These are phyloP conservation scores for Unio delphinus DNA, from an alignment of 2,888 invertebrate genomes.

Conservation along the genomic window DNA sequence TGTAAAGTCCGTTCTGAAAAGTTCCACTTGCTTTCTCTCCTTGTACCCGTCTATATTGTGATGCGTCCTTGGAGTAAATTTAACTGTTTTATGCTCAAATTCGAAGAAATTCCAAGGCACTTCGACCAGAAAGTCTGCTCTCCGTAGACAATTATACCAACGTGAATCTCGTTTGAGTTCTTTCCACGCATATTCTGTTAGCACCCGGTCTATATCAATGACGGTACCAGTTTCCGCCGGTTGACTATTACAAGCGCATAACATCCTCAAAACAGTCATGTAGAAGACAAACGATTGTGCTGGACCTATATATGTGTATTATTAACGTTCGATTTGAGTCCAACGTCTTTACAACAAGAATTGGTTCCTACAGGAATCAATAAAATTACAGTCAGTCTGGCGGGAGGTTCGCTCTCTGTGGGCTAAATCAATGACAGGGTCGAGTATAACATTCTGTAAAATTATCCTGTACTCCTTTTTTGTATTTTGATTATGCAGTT, in stretches of 20 bases:
- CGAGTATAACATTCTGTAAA: too few species aligned
- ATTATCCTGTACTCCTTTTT: too few species aligned
- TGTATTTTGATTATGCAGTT: too few species aligned
- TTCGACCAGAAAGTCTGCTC: conserved; percentile 45
- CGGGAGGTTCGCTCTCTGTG: too few species aligned
- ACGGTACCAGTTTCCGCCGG: conserved; percentile 44
- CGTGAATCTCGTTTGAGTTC: conserved; percentile 50
- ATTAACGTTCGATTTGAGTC: too few species aligned
- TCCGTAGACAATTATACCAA: conserved; percentile 47
- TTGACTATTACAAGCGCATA: conserved; percentile 41
- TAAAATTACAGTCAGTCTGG: too few species aligned
- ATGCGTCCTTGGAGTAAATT: conserved; percentile 37
- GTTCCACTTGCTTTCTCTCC: conserved; percentile 47
- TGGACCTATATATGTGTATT: too few species aligned
- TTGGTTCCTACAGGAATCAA: too few species aligned
- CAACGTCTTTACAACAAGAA: too few species aligned
- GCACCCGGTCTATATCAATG: conserved; percentile 46
- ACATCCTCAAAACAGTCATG: conserved; percentile 37
- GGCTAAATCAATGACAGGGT: too few species aligned
- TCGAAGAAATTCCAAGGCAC: conserved; percentile 58
- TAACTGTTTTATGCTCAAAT: conserved; percentile 48
- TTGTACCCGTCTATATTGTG: conserved; percentile 39
- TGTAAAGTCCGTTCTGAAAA: conserved; percentile 52
- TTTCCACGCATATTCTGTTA: conserved; percentile 53
- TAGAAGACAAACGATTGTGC: conserved; percentile 1